A percentile compares a stretch with the other conserved stretches of the same genome.
phyloP scores from a whole-genome alignment of 2,113 vertebrate species.

The Apodemus sylvaticus region DNA sequence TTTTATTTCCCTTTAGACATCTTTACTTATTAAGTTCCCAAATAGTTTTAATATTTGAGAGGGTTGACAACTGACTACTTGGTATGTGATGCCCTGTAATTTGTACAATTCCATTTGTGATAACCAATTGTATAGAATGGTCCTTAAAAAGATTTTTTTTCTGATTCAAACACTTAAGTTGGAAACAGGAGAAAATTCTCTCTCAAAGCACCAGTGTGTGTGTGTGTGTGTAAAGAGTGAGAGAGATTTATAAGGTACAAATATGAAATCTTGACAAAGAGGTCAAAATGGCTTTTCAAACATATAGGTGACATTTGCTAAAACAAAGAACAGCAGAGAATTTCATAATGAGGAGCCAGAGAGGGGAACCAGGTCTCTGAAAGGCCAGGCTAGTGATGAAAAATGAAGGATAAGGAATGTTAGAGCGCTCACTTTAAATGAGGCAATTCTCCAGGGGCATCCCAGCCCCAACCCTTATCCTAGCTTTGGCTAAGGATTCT shows the following conservation, averaged over 20 bases:
- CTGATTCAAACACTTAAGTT: not conserved
- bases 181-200: not conserved
- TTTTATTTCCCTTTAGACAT: not conserved
- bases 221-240: too few relatives aligned
- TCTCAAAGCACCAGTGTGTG: not conserved
- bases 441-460: not conserved
- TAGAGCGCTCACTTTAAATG: not conserved
- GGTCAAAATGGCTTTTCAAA: not conserved
- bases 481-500: not conserved
- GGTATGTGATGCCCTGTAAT: not conserved
- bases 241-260: not conserved
- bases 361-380: not conserved
- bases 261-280: not conserved
- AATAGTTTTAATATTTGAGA: slow-evolving; percentile 3
- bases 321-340: not conserved
- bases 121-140: not conserved
- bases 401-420: not conserved
- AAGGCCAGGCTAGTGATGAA: not conserved
- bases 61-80: not conserved
- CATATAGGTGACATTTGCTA: not conserved
- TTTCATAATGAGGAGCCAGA: not conserved
- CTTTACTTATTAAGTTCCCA: not conserved
- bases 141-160: not conserved
- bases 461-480: not conserved
- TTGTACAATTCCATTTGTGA: not conserved